Base-by-base conservation (phyloP, 2,888 invertebrate genomes). In the Dendrolimus houi region DNA sequence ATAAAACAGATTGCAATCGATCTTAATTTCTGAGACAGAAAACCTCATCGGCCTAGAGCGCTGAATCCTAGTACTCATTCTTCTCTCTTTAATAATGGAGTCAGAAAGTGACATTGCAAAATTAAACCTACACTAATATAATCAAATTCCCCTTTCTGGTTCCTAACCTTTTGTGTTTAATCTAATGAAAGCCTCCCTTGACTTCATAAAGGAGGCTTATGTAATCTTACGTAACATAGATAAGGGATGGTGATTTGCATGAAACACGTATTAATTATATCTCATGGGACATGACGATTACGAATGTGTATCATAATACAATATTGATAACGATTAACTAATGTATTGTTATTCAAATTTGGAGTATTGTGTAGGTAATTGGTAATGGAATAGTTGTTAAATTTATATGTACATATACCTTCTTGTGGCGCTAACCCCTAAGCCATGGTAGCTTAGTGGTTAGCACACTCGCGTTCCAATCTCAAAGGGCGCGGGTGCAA, bases 261-360 rank as follows among this genome's bases (percentile, higher is more conserved):
- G 79, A 79, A 81, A 79, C 75, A 77, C 78, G 80, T 77, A 84
- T 79, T 76, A 82, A 81, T 81, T 77, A 78, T 70, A 64, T 70
- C 72, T 73, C 72, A 69, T 70, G 72, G 72, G 74, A 65, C 58
- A 59, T 57, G 52, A 61, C 66, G 62, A 75, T 76, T 70, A 70
- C 58, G 63, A 56, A 59, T 68, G 67, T 71, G 70, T 72, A 64
- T 63, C 62, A 65, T 55, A 63, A 61, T 65, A 65, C 61, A 66
- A 67, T 68, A 63, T 66, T 60, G 56, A 57, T 29, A 57, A 58
- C 61, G 60, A 61, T 60, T 61, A 64, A 55, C 55, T 57, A 59
- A 62, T 61, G 42, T 29, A 41, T 14, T 63, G 60, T 63, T 62
- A 60, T 63, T 60, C 40, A 59, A 61, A 64, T 60, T 41, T 52